Base-by-base conservation (phyloP, 2,888 invertebrate species). In the Sarcophaga rosellei region DNA sequence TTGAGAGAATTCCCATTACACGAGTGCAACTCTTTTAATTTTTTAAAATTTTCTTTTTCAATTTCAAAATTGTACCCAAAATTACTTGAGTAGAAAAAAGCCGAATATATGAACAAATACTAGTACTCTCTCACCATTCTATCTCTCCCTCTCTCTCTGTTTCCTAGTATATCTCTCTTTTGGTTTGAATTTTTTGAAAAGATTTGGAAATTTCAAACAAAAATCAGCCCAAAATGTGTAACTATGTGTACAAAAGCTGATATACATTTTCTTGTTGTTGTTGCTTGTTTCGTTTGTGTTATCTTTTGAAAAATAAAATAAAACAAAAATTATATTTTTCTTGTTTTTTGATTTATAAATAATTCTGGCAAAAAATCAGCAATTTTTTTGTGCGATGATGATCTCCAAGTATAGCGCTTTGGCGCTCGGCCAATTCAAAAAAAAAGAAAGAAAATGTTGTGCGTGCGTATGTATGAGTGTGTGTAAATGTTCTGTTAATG, bases 371-470 rank as follows among this genome's bases (percentile, higher is more conserved):
- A 92, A 92, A 92, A 92, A 90, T 92, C 92, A 92, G 91, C 90
- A 90, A 90, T 91, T 91, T 92, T 92, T 92, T 85, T 81, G 72
- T 89, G 12, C 92, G 35, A 35, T 92, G 93, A 91, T 93, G 93
- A 96, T 96, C 95, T 95, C 96, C 96, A 96, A 97, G 96, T 97
- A 96, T 97, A 97, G 96, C 95, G 95, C 95, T 95, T 96, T 97
- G 97, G 97, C 80, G 21, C 11, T 4, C 11, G 6, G 81, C 88
- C 88, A 88, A 80, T 61, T 25, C 20, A 47, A 23, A 21, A 21
- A 86, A 84, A 84, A 80, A 83, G 73, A 35, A 35, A 10, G 10
- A 10, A 35, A 35, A 35, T 35, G 8, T 35, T 86, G 72, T 83
- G 66, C 57, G 35, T 20, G 6, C 20, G 0, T 61, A 61, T 61